Evolutionary conservation across 2,797 vertebrate species (phyloP).

Genomic region (Cichlasoma orientale): DNA sequence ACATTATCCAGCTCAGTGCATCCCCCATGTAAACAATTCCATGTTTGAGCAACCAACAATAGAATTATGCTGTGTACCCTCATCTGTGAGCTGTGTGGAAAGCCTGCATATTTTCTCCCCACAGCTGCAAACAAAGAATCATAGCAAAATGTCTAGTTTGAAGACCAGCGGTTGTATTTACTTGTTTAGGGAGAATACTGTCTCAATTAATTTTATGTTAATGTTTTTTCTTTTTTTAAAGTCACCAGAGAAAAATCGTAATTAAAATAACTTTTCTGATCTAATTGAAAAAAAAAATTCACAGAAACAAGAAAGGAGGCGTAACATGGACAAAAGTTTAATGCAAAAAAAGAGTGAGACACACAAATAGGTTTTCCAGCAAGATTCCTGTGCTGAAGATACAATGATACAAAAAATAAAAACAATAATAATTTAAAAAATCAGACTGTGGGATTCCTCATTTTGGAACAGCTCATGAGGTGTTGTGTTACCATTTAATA

Average conservation of each 20-base stretch:
- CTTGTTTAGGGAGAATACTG: background rate
- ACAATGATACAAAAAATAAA: no score
- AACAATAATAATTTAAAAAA: no score
- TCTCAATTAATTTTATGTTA: slow-evolving; percentile 7
- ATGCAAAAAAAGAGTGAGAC: background rate
- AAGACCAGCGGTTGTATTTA: slow-evolving; percentile 6
- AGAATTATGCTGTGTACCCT: background rate
- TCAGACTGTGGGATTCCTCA: no score
- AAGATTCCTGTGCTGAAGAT: background rate
- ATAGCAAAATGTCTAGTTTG: slow-evolving; percentile 4
- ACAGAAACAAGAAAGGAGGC: background rate
- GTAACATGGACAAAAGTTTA: background rate
- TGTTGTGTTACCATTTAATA: background rate
- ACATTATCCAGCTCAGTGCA: slow-evolving; percentile 21
- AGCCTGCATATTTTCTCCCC: background rate
- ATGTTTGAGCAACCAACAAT: slow-evolving; percentile 10
- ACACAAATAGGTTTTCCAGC: background rate
- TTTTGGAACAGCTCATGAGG: background rate
- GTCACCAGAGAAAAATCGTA: slow-evolving; percentile 4
- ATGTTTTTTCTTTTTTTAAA: background rate
- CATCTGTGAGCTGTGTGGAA: background rate
- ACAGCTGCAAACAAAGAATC: slow-evolving; percentile 9
- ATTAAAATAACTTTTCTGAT: slow-evolving; percentile 27
- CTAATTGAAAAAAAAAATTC: slow-evolving; percentile 19
- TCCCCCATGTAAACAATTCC: slow-evolving; percentile 34